Percentiles rank a stretch among this genome's conserved stretches.
phyloP scores from a whole-genome alignment of 2,113 vertebrate genomes.

The Promerops cafer region DNA sequence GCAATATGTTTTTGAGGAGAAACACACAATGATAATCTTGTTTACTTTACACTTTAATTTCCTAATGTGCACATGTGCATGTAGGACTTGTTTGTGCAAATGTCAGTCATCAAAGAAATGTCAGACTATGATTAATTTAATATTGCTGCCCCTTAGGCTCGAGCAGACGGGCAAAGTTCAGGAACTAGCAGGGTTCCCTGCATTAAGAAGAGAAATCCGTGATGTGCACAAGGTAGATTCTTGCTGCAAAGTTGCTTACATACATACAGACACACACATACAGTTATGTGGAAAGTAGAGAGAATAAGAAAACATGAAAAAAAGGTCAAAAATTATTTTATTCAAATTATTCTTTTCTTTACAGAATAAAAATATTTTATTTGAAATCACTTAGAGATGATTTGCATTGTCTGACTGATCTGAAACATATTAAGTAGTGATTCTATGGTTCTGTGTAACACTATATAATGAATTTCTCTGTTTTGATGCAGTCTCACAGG shows the following conservation, averaged over 20 bases:
- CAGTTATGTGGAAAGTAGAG: background rate
- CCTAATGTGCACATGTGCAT: background rate
- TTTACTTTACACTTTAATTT: constrained; percentile 61
- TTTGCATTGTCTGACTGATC: background rate
- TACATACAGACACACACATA: background rate
- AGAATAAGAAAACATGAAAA: background rate
- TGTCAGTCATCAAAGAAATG: constrained; percentile 17
- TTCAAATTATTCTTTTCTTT: background rate
- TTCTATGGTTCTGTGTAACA: background rate
- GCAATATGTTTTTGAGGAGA: constrained; percentile 50
- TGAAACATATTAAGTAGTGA: background rate
- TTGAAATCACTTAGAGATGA: background rate
- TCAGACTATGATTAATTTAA: background rate
- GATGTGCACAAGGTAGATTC: background rate
- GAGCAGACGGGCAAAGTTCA: background rate
- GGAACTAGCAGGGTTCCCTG: background rate
- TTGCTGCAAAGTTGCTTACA: background rate
- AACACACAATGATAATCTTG: constrained; percentile 26
- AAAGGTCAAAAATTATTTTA: background rate
- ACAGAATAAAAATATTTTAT: background rate
- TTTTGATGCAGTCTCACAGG: background rate
- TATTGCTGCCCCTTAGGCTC: background rate
- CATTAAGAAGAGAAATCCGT: background rate
- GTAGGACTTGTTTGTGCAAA: constrained; percentile 8
- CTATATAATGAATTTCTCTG: background rate